These are phyloP conservation scores for Mythimna lalbum DNA, from an alignment of 2,888 invertebrate genomes.

Conservation along the genomic window DNA sequence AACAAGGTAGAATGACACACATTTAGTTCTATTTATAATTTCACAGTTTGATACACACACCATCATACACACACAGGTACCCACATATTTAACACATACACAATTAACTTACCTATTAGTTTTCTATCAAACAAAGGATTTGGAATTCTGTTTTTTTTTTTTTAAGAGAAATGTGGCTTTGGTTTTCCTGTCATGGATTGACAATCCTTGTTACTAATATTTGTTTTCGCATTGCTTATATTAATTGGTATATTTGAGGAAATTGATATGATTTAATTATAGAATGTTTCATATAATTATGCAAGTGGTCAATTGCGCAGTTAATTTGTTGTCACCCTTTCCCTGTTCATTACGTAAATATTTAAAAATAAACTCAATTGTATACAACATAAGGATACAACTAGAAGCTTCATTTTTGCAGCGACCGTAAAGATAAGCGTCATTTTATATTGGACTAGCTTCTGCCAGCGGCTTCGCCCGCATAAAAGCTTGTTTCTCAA, in stretches of 20 bases:
- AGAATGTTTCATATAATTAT: background rate
- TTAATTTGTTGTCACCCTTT: background rate
- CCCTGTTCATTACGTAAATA: background rate
- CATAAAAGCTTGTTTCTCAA: too few species aligned
- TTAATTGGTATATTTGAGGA: constrained; percentile 17
- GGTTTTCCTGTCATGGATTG: constrained; percentile 19
- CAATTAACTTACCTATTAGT: background rate
- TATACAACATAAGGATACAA: background rate
- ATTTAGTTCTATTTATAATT: constrained; percentile 8
- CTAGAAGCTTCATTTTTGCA: background rate
- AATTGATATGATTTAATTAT: background rate
- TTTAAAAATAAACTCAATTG: background rate
- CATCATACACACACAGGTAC: too few species aligned
- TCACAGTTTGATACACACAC: background rate
- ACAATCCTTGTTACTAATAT: constrained; percentile 1
- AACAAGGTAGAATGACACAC: background rate
- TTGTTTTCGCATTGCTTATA: background rate
- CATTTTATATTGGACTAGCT: background rate
- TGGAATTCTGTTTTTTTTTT: background rate
- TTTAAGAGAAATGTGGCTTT: constrained; percentile 25
- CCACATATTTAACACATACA: too few species aligned
- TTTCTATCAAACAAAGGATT: constrained; percentile 1
- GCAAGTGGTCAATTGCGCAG: constrained; percentile 3
- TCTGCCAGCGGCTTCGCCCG: too few species aligned
- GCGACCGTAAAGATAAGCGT: background rate